Evolutionary conservation across 1,140 invertebrate genomes (phyloP), one percentile per base, ranked within the genome.

Genomic region (Neodiprion lecontei): DNA sequence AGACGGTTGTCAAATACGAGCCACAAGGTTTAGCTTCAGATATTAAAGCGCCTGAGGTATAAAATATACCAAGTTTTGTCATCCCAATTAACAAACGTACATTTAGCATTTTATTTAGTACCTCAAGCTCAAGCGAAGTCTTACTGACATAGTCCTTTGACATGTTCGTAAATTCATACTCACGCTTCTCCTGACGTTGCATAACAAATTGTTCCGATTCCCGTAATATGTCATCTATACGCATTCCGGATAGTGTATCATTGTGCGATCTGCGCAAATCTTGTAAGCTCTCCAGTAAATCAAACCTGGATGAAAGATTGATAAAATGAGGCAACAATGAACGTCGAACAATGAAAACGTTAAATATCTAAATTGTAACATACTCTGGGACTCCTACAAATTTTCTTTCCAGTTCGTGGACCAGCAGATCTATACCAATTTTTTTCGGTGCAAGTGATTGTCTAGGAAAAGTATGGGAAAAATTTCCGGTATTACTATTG

Each of bases 251-350:
- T 48, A 83, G 68, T 1, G 77, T 73, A 69, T 79, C 73, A 48
- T 79, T 79, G 68, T 79, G 74, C 14, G 74, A 76, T 72, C 78
- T 77, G 10, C 79, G 77, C n/a, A 83, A 72, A 12, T 74, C 28
- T 0, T 67, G 3, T 48, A 83, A 53, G 70, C 77, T 73, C 11
- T 77, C 72, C 49, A 82, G 28, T n/a, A 83, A 67, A 75, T 83
- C 80, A 21, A 61, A 40, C 70, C 78, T 79, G 61, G 14, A 75
- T 74, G 40, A 72, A 48, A 71, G 53, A 72, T 69, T 61, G 12
- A 23, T 40, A 9, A 71, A 40, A 14, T 71, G 21, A 40, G 14
- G 14, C 48, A 40, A 14, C 7, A 49, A n/a, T 71, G 48, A 49
- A 71, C 23, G 12, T 71, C 48, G 0, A 23, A 48, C 28, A 70